A percentile compares a stretch with the other conserved stretches of the same genome.
Conservation (phyloP, 2,113 vertebrate genomes). For the Caracal caracal region DNA sequence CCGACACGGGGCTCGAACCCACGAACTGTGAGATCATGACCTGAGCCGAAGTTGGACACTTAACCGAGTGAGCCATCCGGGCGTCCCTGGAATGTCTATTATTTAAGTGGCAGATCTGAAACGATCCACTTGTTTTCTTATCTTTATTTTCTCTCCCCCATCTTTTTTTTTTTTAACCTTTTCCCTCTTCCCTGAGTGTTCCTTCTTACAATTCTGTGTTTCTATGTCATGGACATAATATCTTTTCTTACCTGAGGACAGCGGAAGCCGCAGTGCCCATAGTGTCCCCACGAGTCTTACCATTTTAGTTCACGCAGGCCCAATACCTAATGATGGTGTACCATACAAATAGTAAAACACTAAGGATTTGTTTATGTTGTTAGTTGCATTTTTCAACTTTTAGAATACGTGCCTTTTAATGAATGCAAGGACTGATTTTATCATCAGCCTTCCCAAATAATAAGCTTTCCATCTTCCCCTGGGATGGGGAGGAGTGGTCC, state of each 20-base stretch:
- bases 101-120: background rate
- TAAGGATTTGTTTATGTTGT: background rate
- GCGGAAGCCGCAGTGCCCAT: background rate
- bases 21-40: too few relatives aligned
- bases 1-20: too few relatives aligned
- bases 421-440: background rate
- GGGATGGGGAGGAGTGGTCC: background rate
- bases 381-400: background rate
- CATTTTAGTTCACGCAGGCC: too few relatives aligned
- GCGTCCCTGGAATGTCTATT: background rate
- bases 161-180: background rate
- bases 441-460: background rate
- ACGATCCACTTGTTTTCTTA: background rate
- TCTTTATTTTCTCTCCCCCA: background rate
- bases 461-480: background rate
- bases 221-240: background rate
- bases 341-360: background rate
- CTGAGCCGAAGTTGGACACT: too few relatives aligned
- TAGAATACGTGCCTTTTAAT: background rate
- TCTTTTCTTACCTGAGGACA: background rate
- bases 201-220: background rate
- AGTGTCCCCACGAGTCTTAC: background rate
- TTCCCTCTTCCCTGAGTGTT: background rate
- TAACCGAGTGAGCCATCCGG: too few relatives aligned
- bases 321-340: rapidly evolving